phyloP scores from a whole-genome alignment of 2,888 invertebrate species.

The Drosophila subsilvestris region DNA sequence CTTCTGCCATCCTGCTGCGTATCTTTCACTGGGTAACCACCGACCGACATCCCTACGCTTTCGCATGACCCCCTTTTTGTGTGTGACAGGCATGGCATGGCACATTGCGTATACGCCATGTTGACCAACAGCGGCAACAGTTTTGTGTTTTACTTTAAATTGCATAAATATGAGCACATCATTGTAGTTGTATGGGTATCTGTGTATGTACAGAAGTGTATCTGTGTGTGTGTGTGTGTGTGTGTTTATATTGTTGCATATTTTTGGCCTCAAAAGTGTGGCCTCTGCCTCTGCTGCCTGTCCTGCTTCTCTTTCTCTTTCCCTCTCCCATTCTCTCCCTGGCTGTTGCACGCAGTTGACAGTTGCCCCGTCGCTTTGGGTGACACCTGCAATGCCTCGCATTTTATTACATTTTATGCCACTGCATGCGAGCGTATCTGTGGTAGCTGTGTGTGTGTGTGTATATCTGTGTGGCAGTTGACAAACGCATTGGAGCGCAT shows the following conservation, averaged over 20 bases:
- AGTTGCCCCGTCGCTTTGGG: conserved; percentile 65
- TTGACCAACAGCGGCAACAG: conserved; percentile 66
- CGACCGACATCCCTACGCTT: not conserved
- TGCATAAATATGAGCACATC: conserved; percentile 70
- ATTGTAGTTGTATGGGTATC: conserved; percentile 23
- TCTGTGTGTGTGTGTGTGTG: conserved; percentile 7
- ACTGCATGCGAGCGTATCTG: conserved; percentile 22
- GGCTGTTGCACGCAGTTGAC: conserved; percentile 52
- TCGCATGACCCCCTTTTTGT: conserved; percentile 1
- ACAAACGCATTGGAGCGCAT: conserved; percentile 73
- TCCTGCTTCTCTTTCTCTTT: not conserved
- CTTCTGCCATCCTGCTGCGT: conserved; percentile 42
- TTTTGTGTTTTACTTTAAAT: conserved; percentile 77
- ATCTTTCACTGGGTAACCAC: conserved; percentile 1
- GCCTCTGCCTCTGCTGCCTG: conserved; percentile 49
- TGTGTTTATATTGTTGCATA: conserved; percentile 51
- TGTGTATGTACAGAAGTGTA: conserved; percentile 13
- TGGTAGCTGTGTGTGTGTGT: conserved; percentile 19
- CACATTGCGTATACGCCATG: conserved; percentile 76
- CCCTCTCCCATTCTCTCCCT: not conserved
- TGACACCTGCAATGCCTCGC: conserved; percentile 79
- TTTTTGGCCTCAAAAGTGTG: conserved; percentile 76
- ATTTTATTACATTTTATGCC: conserved; percentile 75
- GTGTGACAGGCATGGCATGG: conserved; percentile 47
- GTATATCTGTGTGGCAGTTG: conserved; percentile 66